Base-by-base conservation (phyloP, 2,113 vertebrate genomes). In the Agapornis roseicollis region DNA sequence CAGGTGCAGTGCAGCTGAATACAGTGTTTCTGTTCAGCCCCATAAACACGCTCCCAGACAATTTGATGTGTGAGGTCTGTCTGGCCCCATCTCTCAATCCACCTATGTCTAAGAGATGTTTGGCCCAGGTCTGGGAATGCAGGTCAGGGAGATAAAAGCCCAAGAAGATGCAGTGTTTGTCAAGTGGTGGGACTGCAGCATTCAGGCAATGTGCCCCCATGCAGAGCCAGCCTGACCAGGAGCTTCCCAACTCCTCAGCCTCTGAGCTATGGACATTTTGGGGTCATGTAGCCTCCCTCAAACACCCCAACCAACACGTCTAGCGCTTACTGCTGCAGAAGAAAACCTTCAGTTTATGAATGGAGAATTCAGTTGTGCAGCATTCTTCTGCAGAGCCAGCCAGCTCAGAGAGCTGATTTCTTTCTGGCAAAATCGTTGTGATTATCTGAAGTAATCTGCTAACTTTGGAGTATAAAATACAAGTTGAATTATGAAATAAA, bases 161-260 rank as follows among this genome's bases (percentile, higher is more conserved):
- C 29, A 72, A 69, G 80, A n/a, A 70, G 64, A 68, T 13, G 23
- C 6, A 31, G 55, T 10, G 27, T 15, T 63, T 64, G 29, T 27
- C 3, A 20, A 82, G 76, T 0, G 0, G 14, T 35, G 52, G 71
- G 44, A 39, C 56, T 10, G 27, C 1, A 6, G 13, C 2, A 1
- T 37, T 29, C 31, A 22, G 17, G 41, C 10, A 22, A 23, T 24
- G 13, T 49, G 27, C 31, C 76, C 42, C 55, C 18, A 14, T 12
- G 46, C 20, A 50, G 29, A 80, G 31, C 6, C 52, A 89, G 33
- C 28, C 42, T 3, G 3, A 44, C 3, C 79, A 92, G 31, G 31
- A 80, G 11, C 60, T 92, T 80, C 72, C 44, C 60, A 60, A 6
- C 27, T 44, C 29, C 80, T 73, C 5, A 17, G 37, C 22, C 50